Conservation (phyloP, 2,113 vertebrate species). For the Recurvirostra avosetta region DNA sequence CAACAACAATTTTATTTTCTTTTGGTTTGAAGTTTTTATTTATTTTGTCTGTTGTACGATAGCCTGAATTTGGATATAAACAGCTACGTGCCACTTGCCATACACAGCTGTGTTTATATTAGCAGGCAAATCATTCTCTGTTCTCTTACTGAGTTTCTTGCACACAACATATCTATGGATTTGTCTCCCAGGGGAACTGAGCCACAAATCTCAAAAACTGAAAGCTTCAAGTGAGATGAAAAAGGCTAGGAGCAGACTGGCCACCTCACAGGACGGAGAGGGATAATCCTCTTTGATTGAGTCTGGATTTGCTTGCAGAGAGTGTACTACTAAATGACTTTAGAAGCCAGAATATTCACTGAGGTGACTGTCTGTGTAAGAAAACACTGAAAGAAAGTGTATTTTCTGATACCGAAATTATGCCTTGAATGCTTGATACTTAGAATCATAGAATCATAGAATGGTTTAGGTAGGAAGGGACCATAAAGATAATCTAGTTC, state of each 20-base stretch:
- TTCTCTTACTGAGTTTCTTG: neutral
- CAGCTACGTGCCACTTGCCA: neutral
- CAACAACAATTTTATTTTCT: neutral
- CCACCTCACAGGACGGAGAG: neutral
- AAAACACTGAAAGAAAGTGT: neutral
- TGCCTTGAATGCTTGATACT: neutral
- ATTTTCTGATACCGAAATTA: neutral
- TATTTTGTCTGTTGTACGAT: neutral
- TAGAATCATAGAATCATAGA: too few species aligned
- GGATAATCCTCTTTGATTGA: constrained; percentile 3
- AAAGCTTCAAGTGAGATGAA: neutral
- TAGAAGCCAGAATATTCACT: neutral
- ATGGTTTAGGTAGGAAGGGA: too few species aligned
- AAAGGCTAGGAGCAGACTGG: neutral
- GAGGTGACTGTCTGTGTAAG: neutral
- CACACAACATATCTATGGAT: neutral
- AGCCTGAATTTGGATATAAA: neutral
- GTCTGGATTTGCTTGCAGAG: neutral
- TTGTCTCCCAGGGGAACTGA: neutral
- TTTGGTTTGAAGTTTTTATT: neutral
- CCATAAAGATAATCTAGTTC: too few species aligned
- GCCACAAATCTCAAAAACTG: neutral
- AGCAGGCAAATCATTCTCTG: neutral
- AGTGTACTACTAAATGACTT: neutral
- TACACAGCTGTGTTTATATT: neutral